phyloP scores from a whole-genome alignment of 2,797 vertebrate genomes.

The Scolopax rusticola region DNA sequence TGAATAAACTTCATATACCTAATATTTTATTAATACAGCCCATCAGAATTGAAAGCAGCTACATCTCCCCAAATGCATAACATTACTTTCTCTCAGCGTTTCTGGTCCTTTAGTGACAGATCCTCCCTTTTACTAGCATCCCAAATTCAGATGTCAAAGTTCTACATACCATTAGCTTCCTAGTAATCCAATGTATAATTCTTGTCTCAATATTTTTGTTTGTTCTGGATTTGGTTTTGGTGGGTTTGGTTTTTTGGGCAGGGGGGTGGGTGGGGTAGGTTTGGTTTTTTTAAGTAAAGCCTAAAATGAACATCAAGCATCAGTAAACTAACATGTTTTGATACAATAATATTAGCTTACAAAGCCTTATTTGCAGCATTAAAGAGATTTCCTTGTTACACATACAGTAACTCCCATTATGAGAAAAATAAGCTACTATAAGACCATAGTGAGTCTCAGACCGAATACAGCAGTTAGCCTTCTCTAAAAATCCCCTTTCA shows the following conservation, averaged over 20 bases:
- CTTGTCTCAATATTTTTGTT: neutral
- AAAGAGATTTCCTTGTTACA: neutral
- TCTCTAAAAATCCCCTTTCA: slow-evolving; percentile 35
- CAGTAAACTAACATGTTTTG: neutral
- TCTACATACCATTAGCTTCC: neutral
- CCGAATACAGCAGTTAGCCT: neutral
- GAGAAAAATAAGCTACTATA: slow-evolving; percentile 44
- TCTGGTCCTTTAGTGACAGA: neutral
- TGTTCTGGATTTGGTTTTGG: neutral
- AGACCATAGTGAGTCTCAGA: slow-evolving; percentile 13
- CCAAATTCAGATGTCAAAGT: neutral
- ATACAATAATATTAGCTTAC: neutral
- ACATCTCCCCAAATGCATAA: neutral
- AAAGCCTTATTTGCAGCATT: slow-evolving; percentile 12
- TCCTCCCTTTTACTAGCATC: neutral
- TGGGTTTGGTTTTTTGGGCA: too few relatives aligned
- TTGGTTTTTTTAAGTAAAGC: neutral
- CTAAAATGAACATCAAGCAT: neutral
- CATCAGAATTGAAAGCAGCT: neutral
- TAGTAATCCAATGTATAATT: neutral
- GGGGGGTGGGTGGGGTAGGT: accelerated
- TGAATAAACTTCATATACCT: neutral
- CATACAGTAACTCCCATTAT: slow-evolving; percentile 8
- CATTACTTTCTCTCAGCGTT: neutral
- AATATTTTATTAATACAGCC: neutral